Conservation (phyloP, 2,888 invertebrate genomes). For the Melanchra persicariae region DNA sequence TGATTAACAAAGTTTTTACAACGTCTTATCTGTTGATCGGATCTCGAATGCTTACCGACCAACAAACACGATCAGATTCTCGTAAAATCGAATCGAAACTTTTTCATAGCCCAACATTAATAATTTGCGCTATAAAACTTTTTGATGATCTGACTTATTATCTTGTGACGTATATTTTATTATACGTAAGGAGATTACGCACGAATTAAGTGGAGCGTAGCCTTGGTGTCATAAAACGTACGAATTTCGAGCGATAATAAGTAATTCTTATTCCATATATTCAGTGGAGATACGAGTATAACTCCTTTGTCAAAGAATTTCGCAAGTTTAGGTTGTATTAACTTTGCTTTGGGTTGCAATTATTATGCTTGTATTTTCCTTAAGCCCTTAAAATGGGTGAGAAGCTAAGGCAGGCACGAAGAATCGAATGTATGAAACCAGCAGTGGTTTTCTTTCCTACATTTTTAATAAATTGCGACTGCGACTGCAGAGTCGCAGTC, state of each 20-base stretch:
- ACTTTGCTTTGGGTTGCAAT: conserved; percentile 43
- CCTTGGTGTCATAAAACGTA: conserved; percentile 63
- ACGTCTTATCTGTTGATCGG: conserved; percentile 58
- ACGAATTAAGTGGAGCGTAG: conserved; percentile 57
- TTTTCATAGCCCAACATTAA: conserved; percentile 65
- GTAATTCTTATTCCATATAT: conserved; percentile 71
- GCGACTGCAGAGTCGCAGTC: no score
- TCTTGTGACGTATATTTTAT: conserved; percentile 65
- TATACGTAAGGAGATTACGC: conserved; percentile 63
- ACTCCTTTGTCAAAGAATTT: conserved; percentile 61
- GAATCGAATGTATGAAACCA: background rate
- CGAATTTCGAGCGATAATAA: conserved; percentile 64
- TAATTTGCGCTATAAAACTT: conserved; percentile 64
- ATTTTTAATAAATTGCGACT: no score
- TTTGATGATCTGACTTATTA: conserved; percentile 67
- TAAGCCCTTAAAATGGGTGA: background rate
- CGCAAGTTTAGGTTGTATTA: conserved; percentile 49
- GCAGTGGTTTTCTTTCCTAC: no score
- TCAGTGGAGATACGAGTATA: conserved; percentile 55
- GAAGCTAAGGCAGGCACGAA: background rate
- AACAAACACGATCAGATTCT: conserved; percentile 62
- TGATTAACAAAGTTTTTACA: conserved; percentile 64
- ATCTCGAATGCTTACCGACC: conserved; percentile 55
- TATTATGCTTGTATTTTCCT: conserved; percentile 41
- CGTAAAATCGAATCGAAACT: conserved; percentile 67